Conservation (phyloP, 2,113 vertebrate species). For the Accipiter cooperii region DNA sequence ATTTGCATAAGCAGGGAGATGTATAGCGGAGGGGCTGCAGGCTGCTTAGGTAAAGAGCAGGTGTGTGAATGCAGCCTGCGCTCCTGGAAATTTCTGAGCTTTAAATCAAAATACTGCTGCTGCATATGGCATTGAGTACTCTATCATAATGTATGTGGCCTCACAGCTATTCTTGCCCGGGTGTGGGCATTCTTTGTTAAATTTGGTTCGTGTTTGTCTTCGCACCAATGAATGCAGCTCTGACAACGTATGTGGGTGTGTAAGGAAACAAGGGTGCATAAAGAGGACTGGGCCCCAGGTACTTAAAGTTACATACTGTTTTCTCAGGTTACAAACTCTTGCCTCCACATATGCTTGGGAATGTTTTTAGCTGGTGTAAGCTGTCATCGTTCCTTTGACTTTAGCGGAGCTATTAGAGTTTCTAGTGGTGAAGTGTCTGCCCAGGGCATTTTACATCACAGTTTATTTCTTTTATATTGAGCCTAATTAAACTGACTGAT, state of each 20-base stretch:
- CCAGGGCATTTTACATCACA: not conserved
- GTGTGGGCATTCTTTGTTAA: not conserved
- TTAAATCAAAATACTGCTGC: not conserved
- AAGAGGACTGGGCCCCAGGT: not conserved
- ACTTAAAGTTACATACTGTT: not conserved
- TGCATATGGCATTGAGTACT: not conserved
- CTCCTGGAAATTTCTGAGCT: not conserved
- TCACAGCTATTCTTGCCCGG: not conserved
- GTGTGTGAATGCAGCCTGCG: not conserved
- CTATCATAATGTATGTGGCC: not conserved
- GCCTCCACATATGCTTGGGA: not conserved
- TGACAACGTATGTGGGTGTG: not conserved
- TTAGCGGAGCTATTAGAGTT: not conserved
- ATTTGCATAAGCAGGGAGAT: not conserved
- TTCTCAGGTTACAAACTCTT: not conserved
- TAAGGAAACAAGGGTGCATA: not conserved
- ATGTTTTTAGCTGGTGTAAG: not conserved
- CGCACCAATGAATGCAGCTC: not conserved
- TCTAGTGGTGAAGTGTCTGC: not conserved
- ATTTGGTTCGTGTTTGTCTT: not conserved
- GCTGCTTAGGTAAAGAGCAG: not conserved
- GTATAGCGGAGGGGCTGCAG: not conserved
- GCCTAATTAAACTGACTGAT: not conserved
- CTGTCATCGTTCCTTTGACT: not conserved
- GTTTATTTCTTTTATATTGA: not conserved